Evolutionary conservation across 2,113 vertebrate genomes (phyloP), one percentile per base, ranked within the genome.

Genomic region (Ibidorhyncha struthersii): DNA sequence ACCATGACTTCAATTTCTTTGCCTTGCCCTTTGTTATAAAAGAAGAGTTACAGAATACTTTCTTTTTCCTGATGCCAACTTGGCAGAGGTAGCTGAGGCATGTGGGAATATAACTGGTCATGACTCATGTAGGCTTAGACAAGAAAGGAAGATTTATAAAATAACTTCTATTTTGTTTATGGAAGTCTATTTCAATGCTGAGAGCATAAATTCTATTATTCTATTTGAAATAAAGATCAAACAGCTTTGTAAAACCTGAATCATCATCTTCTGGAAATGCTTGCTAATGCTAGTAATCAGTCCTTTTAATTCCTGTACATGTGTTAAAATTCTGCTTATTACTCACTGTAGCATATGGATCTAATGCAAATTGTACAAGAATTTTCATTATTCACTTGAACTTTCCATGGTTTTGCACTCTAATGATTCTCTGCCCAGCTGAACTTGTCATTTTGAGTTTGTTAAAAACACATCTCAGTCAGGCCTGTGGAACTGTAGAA

Each of bases 251-350:
- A 79, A 93, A 96, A 84, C 20, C 29, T 77, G 49, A 96, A 82
- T 94, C 56, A 66, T 87, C 87, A 61, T 62, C 49, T 63, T 85
- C 22, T 66, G 58, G 49, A 96, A 95, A 70, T 86, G 41, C 41
- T 89, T 77, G 36, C 67, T 94, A 65, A 79, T 86, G 43, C 21
- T 84, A 55, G 40, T 65, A 82, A 97, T 87, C 49, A 80, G 53
- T 80, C 47, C 27, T 93, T 89, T 88, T 88, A 74, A 73, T 87
- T 96, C 49, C 70, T 79, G 43, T 80, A 22, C n/a, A 45, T 82
- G 22, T 73, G 71, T 88, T 93, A 70, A 89, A 88, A 80, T 76
- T 94, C 65, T 94, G 18, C 55, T 63, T 93, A 71, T 89, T 95
- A 72, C 56, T 92, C 71, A 89, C 62, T 65, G 30, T 45, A 96